These are phyloP conservation scores for Tauraco hartlaubi DNA, from an alignment of 2,797 vertebrate species.

Conservation along the genomic window DNA sequence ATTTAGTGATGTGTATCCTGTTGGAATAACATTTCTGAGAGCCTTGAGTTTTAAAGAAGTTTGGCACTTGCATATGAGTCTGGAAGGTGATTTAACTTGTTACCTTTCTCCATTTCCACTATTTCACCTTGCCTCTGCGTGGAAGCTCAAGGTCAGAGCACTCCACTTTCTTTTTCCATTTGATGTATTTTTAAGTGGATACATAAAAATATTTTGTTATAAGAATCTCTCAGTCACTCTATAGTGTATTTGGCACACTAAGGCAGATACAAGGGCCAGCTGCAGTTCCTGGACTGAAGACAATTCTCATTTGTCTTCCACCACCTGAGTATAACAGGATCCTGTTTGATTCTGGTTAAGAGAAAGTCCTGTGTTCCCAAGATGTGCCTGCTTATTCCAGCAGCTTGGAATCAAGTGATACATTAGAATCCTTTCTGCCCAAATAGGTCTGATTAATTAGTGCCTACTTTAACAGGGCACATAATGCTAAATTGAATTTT, in stretches of 20 bases:
- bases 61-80: background rate
- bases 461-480: background rate
- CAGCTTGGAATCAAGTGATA: background rate
- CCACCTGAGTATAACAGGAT: background rate
- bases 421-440: background rate
- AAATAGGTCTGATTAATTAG: background rate
- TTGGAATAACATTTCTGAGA: background rate
- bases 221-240: background rate
- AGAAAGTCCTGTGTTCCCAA: accelerated
- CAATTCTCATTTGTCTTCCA: background rate
- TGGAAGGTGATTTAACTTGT: background rate
- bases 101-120: background rate
- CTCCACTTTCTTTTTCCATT: background rate
- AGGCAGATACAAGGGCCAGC: background rate
- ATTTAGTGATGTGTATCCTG: background rate
- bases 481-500: background rate
- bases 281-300: background rate
- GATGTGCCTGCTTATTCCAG: background rate
- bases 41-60: background rate
- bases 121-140: background rate
- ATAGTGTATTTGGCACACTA: background rate
- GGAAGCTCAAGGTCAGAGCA: background rate
- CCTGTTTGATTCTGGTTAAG: background rate
- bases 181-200: background rate
- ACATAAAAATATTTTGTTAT: background rate